A percentile compares a stretch with the other conserved stretches of the same genome.
These are phyloP conservation scores for Drosophila arizonae DNA, from an alignment of 1,140 invertebrate genomes.

Conservation along the genomic window DNA sequence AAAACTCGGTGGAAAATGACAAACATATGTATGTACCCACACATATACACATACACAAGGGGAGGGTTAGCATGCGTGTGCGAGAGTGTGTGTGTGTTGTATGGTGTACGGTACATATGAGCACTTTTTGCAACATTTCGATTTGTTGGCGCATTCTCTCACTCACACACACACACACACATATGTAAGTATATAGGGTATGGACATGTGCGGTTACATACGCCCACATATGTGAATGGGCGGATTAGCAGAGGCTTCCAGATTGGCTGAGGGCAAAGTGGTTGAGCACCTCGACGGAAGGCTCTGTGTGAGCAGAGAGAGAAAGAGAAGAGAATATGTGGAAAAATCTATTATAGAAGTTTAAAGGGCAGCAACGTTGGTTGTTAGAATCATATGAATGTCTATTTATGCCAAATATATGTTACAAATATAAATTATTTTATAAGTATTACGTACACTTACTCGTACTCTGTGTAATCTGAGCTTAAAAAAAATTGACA, in stretches of 20 bases:
- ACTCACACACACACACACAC: slow-evolving; percentile 43
- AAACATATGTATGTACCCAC: slow-evolving; percentile 29
- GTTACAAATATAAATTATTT: too few relatives aligned
- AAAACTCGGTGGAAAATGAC: slow-evolving; percentile 53
- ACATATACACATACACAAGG: slow-evolving; percentile 2
- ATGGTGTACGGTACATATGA: slow-evolving; percentile 55
- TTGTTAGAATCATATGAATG: too few relatives aligned
- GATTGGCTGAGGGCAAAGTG: slow-evolving; percentile 51
- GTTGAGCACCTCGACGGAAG: slow-evolving; percentile 2
- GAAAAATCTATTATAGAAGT: too few relatives aligned
- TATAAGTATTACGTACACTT: too few relatives aligned
- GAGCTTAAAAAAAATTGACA: too few relatives aligned
- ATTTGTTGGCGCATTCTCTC: slow-evolving; percentile 68
- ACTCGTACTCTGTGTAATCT: too few relatives aligned
- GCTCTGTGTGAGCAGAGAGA: background rate
- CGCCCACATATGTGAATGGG: slow-evolving; percentile 70
- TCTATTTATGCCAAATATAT: too few relatives aligned
- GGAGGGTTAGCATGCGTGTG: slow-evolving; percentile 57
- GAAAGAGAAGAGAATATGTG: background rate
- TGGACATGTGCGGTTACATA: slow-evolving; percentile 47
- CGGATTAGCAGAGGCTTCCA: slow-evolving; percentile 64
- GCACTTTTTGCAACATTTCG: slow-evolving; percentile 79
- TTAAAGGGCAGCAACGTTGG: background rate
- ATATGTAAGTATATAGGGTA: slow-evolving; percentile 37
- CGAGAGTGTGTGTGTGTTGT: slow-evolving; percentile 43